Conservation (phyloP, 53 echinoderm and acorn worm genomes). For the Henricia sp. region DNA sequence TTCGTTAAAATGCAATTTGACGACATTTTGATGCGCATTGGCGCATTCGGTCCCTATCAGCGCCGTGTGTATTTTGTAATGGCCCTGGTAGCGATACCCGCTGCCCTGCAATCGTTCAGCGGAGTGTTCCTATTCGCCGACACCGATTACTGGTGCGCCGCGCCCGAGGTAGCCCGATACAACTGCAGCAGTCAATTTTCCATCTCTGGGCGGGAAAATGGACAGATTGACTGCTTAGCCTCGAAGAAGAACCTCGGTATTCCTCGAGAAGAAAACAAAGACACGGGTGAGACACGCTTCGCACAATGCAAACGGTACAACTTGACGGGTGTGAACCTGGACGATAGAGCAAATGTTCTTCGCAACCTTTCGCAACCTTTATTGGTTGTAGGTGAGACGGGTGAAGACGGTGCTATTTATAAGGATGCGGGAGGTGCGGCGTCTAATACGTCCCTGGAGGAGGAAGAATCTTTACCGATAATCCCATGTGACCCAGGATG, state of each 20-base stretch:
- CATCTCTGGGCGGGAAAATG: no score
- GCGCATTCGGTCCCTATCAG: constrained; percentile 48
- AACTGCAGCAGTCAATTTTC: constrained; percentile 31
- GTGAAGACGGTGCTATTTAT: no score
- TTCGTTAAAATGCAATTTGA: constrained; percentile 60
- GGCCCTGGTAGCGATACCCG: constrained; percentile 23
- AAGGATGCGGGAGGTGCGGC: neutral
- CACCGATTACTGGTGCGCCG: constrained; percentile 47
- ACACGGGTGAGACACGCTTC: neutral
- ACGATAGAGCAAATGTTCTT: neutral
- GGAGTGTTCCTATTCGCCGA: constrained; percentile 32
- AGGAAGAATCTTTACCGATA: neutral
- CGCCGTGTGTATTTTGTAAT: constrained; percentile 46
- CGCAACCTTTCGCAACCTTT: neutral
- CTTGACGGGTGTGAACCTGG: constrained; percentile 14
- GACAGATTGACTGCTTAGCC: neutral
- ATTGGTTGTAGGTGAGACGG: neutral
- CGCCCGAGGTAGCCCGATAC: constrained; percentile 7
- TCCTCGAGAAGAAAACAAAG: constrained; percentile 5
- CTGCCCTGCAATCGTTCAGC: constrained; percentile 22
- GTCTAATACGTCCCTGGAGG: neutral
- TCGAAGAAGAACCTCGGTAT: constrained; percentile 25
- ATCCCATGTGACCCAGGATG: constrained; percentile 38
- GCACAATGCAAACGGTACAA: constrained; percentile 39
- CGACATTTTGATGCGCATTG: constrained; percentile 28